phyloP scores from a whole-genome alignment of 2,113 vertebrate species.

The Paedocypris sp. region DNA sequence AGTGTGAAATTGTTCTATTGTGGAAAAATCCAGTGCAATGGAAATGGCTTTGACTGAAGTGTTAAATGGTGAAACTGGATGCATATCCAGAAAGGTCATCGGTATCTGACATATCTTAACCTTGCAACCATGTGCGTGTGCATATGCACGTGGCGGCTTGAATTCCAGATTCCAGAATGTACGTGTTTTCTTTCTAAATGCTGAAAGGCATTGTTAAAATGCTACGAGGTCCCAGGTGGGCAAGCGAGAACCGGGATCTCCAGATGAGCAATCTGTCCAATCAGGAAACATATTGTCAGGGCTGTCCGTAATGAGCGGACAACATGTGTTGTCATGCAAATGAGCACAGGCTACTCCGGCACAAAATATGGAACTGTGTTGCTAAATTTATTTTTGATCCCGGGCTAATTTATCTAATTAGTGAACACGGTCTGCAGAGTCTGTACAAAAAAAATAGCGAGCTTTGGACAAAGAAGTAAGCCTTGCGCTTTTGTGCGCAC shows the following conservation, averaged over 20 bases:
- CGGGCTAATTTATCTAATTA: slow-evolving; percentile 7
- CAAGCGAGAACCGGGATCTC: background rate
- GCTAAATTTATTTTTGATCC: background rate
- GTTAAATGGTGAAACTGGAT: no score
- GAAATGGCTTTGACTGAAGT: no score
- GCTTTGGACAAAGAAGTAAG: no score
- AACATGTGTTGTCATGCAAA: slow-evolving; percentile 23
- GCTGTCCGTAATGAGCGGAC: slow-evolving; percentile 3
- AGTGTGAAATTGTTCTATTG: no score
- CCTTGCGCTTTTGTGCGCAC: no score
- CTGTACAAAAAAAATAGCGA: no score
- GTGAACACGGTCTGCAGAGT: no score
- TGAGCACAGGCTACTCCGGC: background rate
- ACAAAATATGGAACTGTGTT: background rate
- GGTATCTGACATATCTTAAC: background rate
- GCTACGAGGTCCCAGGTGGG: background rate
- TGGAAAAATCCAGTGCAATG: no score
- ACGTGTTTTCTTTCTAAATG: background rate
- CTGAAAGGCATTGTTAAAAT: slow-evolving; percentile 1
- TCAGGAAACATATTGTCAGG: slow-evolving; percentile 11
- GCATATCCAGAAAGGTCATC: background rate
- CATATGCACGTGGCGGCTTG: background rate
- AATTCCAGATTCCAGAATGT: background rate
- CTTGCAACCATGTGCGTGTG: background rate
- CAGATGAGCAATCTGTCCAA: slow-evolving; percentile 18